Evolutionary conservation across 2,888 invertebrate species (phyloP).

Genomic region (Drosophila greeni): DNA sequence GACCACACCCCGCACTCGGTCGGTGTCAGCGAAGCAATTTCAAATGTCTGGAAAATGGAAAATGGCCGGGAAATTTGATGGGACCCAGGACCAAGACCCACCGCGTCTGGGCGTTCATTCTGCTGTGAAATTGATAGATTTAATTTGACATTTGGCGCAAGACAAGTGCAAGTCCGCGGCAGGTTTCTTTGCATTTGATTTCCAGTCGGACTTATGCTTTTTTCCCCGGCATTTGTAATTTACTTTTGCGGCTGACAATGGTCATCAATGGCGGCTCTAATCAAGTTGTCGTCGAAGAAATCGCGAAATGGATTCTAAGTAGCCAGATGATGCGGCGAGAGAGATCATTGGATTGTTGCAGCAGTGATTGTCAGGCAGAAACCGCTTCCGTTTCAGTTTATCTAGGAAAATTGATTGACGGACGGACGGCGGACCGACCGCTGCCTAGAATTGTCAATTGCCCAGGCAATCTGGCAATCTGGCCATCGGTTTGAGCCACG

Average conservation of each 20-base stretch:
- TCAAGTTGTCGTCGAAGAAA: conserved; percentile 71
- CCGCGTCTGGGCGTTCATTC: conserved; percentile 61
- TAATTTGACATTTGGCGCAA: conserved; percentile 61
- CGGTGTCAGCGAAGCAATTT: conserved; percentile 72
- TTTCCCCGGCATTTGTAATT: conserved; percentile 57
- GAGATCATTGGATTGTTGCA: conserved; percentile 40
- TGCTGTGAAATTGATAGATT: conserved; percentile 63
- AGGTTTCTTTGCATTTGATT: conserved; percentile 17
- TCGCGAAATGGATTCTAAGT: conserved; percentile 69
- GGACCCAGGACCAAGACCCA: conserved; percentile 46
- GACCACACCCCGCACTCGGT: conserved; percentile 58
- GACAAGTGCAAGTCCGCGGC: conserved; percentile 14
- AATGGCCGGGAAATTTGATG: conserved; percentile 26
- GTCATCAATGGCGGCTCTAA: conserved; percentile 62
- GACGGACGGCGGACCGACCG: conserved; percentile 16
- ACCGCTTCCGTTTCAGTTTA: conserved; percentile 75
- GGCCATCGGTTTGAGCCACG: conserved; percentile 24
- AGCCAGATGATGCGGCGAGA: conserved; percentile 29
- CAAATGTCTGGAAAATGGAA: conserved; percentile 55
- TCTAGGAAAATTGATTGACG: conserved; percentile 66
- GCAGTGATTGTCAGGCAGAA: conserved; percentile 59
- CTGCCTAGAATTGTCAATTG: conserved; percentile 38
- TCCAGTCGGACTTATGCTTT: conserved; percentile 21
- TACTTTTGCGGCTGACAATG: conserved; percentile 65
- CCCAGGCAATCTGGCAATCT: conserved; percentile 2